A percentile compares a stretch with the other conserved stretches of the same genome.
These are phyloP conservation scores for Hydrolagus colliei DNA, from an alignment of 2,797 vertebrate genomes.

Conservation along the genomic window DNA sequence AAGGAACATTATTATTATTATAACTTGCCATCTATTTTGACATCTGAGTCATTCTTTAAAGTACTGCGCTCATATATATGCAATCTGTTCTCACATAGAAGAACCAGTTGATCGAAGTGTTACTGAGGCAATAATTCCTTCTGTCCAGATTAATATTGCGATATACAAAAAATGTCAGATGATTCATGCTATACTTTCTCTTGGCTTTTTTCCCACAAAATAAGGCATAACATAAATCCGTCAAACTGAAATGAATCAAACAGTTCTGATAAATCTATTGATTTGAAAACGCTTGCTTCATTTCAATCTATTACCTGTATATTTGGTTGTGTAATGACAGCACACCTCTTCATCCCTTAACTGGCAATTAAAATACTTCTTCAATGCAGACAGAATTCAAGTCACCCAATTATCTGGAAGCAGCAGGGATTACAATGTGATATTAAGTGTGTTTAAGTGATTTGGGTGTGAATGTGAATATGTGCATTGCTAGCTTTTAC, in stretches of 20 bases:
- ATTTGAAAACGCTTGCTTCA: constrained; percentile 13
- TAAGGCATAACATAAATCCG: not conserved
- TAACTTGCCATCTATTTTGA: not conserved
- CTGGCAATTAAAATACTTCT: constrained; percentile 40
- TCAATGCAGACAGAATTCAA: constrained; percentile 44
- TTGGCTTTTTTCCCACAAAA: not conserved
- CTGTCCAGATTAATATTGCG: not conserved
- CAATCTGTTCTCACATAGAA: not conserved
- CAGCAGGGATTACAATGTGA: constrained; percentile 52
- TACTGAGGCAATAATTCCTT: not conserved
- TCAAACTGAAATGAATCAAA: constrained; percentile 16
- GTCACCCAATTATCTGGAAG: constrained; percentile 51
- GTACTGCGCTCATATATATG: no score
- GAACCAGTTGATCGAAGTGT: not conserved
- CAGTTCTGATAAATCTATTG: constrained; percentile 17
- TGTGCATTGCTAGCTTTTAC: constrained; percentile 37
- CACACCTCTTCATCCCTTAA: constrained; percentile 24
- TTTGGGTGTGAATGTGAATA: constrained; percentile 43
- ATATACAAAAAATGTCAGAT: constrained; percentile 3
- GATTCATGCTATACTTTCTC: not conserved
- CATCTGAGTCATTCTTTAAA: not conserved
- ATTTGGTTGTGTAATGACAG: constrained; percentile 8
- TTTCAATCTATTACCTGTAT: constrained; percentile 21
- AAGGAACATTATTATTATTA: no score
- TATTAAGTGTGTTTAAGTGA: constrained; percentile 57